Base-by-base conservation (phyloP, 2,888 invertebrate genomes). In the Allolobophora icterica region DNA sequence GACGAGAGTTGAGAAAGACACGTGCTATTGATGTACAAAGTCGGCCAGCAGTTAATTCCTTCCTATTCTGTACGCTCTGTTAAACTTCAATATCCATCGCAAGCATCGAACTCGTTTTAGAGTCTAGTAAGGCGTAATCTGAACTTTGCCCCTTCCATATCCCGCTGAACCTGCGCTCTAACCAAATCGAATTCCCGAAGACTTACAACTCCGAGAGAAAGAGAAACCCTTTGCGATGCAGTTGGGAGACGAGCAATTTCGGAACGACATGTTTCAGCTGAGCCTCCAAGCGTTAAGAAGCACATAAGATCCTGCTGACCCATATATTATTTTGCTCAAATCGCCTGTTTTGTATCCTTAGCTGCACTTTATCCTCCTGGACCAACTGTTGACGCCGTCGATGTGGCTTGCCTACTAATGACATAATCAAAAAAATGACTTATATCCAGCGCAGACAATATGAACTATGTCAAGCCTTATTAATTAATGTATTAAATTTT, bases 111-210 rank as follows among this genome's bases (percentile, higher is more conserved):
- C 19, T 52, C 21, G 24, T 24, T 24, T 21, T 19, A 52, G 21
- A 71, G 71, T n/a, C n/a, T n/a, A n/a, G n/a, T 13, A n/a, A n/a
- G 4, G 71, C 71, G 30, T n/a, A n/a, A 1, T 71, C 71, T 71
- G 30, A n/a, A 30, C n/a, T 71, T 11, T 6, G 13, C 30, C n/a
- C n/a, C n/a, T n/a, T 71, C n/a, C 71, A 71, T 71, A 30, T 52
- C 24, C 52, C 24, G 24, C n/a, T 30, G 30, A 71, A 71, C 71
- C 71, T 8, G 71, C 13, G 71, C 71, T 8, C 8, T n/a, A 71
- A 71, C 71, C 71, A 71, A n/a, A 71, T 71, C 71, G n/a, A 58
- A 71, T 71, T 71, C 71, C 71, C 6, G 71, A 71, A 71, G 71
- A 71, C 71, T 71, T 71, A 71, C n/a, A 71, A 71, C n/a, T n/a